These are phyloP conservation scores for Apocheima hispidaria DNA, from an alignment of 2,888 invertebrate species.

Conservation along the genomic window DNA sequence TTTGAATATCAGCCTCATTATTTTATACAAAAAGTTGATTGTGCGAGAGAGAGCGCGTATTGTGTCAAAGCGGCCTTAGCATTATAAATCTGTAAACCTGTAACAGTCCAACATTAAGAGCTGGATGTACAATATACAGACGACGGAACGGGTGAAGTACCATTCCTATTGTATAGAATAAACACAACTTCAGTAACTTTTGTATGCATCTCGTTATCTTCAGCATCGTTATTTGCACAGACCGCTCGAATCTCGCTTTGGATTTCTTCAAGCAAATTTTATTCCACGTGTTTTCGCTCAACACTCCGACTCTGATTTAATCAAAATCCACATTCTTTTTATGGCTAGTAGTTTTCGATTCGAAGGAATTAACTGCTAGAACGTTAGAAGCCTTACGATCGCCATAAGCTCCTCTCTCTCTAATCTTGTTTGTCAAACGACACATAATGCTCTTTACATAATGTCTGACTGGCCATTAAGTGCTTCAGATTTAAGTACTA, in stretches of 20 bases:
- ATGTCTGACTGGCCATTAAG: slow-evolving; percentile 53
- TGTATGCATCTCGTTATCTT: slow-evolving; percentile 75
- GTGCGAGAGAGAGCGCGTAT: no score
- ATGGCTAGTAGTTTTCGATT: slow-evolving; percentile 3
- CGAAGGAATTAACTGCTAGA: slow-evolving; percentile 24
- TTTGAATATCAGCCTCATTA: no score
- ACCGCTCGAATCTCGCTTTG: slow-evolving; percentile 53
- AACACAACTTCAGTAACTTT: slow-evolving; percentile 55
- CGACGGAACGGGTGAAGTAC: slow-evolving; percentile 40
- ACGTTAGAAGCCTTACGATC: slow-evolving; percentile 52
- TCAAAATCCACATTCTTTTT: slow-evolving; percentile 12
- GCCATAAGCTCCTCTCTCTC: slow-evolving; percentile 48
- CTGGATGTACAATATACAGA: slow-evolving; percentile 26
- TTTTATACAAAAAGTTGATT: no score
- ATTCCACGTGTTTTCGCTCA: slow-evolving; percentile 35
- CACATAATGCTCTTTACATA: slow-evolving; percentile 53
- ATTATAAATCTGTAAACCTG: background rate
- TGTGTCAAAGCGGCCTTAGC: no score
- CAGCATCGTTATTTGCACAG: slow-evolving; percentile 65
- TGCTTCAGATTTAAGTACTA: slow-evolving; percentile 35
- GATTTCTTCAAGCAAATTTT: slow-evolving; percentile 45
- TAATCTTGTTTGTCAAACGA: slow-evolving; percentile 61
- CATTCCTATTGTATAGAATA: slow-evolving; percentile 49
- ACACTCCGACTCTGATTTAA: slow-evolving; percentile 23
- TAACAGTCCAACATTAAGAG: slow-evolving; percentile 17